Evolutionary conservation across 1,140 invertebrate species (phyloP).

Genomic region (Campoletis sonorensis): DNA sequence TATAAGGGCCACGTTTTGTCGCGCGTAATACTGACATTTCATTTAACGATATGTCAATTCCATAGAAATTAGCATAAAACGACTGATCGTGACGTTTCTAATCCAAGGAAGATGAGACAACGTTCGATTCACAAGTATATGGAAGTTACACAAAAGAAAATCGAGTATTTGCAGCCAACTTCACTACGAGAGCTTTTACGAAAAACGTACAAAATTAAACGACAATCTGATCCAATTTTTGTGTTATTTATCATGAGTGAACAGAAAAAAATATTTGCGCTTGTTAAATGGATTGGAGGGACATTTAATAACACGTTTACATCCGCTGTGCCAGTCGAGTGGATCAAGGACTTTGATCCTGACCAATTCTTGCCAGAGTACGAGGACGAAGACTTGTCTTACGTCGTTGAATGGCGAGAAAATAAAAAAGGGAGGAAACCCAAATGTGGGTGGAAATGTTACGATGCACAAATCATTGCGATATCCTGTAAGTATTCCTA

Average conservation of each 20-base stretch:
- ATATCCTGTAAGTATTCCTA: no score
- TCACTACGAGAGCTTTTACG: no score
- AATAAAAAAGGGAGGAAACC: background rate
- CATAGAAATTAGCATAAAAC: no score
- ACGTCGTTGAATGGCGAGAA: conserved; percentile 34
- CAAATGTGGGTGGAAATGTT: no score
- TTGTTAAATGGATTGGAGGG: conserved; percentile 32
- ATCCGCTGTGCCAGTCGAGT: conserved; percentile 7
- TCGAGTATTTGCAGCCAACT: no score
- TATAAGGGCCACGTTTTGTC: conserved; percentile 16
- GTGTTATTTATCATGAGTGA: no score
- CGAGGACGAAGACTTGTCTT: background rate
- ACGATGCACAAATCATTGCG: no score
- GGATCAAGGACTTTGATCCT: conserved; percentile 26
- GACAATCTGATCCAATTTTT: background rate
- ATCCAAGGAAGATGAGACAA: background rate
- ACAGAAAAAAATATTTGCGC: background rate
- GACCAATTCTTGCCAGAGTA: background rate
- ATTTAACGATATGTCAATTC: background rate
- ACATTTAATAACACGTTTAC: conserved; percentile 18
- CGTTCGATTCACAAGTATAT: no score
- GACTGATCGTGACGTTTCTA: background rate
- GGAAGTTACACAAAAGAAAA: no score
- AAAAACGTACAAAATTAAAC: no score
- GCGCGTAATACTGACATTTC: no score